A percentile compares a stretch with the other conserved stretches of the same genome.
phyloP scores from a whole-genome alignment of 1,140 invertebrate genomes.

The Caenorhabditis elegans region WBcel235 BX284605.5:11450001-11450500 shows the following conservation, averaged over 20 bases:
- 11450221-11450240: constrained; percentile 35
- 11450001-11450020: constrained; percentile 12
- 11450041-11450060: constrained; percentile 32
- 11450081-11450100: too few species aligned
- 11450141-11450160: too few species aligned
- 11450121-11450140: too few species aligned
- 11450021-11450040: constrained; percentile 47
- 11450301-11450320: neutral
- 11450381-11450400: neutral
- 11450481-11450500: neutral
- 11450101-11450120: too few species aligned
- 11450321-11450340: constrained; percentile 25
- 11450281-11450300: constrained; percentile 17
- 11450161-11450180: too few species aligned
- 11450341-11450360: neutral
- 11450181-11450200: too few species aligned
- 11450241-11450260: constrained; percentile 45
- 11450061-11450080: too few species aligned
- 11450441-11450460: constrained; percentile 26
- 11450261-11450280: constrained; percentile 22
- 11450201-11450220: constrained; percentile 48
- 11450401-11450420: neutral
- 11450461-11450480: neutral
- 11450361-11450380: neutral
- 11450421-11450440: constrained; percentile 22